A percentile compares a stretch with the other conserved stretches of the same genome.
Evolutionary conservation across 2,797 vertebrate species (phyloP).

Genomic region (Petrocephalus sullivani): DNA sequence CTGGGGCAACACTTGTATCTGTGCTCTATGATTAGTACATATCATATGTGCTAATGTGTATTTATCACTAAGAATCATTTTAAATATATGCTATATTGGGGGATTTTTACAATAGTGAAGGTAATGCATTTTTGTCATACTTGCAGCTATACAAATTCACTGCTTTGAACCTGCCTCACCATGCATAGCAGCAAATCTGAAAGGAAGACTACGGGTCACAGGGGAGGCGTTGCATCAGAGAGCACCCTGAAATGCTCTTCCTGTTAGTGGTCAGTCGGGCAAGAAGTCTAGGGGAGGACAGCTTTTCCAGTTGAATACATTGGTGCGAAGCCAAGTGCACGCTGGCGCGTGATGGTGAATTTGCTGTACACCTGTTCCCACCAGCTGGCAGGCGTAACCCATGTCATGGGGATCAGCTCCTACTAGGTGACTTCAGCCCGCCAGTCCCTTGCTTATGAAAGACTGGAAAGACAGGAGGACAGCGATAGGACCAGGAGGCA

Average conservation of each 20-base stretch:
- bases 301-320: slow-evolving; percentile 75
- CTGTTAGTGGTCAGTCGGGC: slow-evolving; percentile 69
- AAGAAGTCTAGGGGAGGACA: slow-evolving; percentile 61
- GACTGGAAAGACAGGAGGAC: slow-evolving; percentile 60
- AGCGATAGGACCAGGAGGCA: slow-evolving; percentile 56
- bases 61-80: not conserved
- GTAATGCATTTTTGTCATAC: not conserved
- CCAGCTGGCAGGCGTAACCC: slow-evolving; percentile 85
- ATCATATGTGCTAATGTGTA: not conserved
- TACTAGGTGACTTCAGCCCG: slow-evolving; percentile 56
- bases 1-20: not conserved
- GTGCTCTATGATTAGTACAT: not conserved
- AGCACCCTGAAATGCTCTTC: slow-evolving; percentile 50
- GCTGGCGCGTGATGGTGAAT: slow-evolving; percentile 79
- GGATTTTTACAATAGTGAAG: slow-evolving; percentile 25
- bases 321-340: slow-evolving; percentile 82
- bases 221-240: slow-evolving; percentile 38
- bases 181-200: slow-evolving; percentile 42
- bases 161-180: slow-evolving; percentile 45
- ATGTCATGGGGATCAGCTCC: slow-evolving; percentile 66
- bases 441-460: slow-evolving; percentile 58
- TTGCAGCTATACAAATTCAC: not conserved
- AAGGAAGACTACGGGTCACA: slow-evolving; percentile 34
- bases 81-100: not conserved
- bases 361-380: slow-evolving; percentile 86